Conservation (phyloP, 2,797 vertebrate species). For the Eidolon dupreanum region DNA sequence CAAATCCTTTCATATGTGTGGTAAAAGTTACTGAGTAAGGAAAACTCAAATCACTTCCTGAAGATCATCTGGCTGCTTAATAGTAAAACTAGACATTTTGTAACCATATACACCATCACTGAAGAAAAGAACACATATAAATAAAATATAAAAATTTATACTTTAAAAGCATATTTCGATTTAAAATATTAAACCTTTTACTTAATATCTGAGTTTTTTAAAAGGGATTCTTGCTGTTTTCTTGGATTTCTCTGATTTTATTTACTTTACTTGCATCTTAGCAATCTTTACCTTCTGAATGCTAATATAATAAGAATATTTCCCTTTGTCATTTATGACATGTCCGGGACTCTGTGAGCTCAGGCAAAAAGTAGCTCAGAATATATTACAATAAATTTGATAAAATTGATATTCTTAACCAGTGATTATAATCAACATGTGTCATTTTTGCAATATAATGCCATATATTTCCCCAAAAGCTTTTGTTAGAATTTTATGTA, state of each 20-base stretch:
- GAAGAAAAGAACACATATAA: not conserved
- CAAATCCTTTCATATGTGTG: not conserved
- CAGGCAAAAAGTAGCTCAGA: not conserved
- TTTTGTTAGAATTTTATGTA: not conserved
- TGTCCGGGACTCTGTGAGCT: not conserved
- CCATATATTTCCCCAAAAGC: not conserved
- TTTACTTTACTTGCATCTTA: not conserved
- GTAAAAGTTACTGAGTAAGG: not conserved
- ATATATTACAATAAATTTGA: not conserved
- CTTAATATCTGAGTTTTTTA: not conserved
- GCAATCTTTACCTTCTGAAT: not conserved
- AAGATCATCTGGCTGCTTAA: not conserved
- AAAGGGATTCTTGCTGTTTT: not conserved
- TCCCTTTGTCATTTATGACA: not conserved
- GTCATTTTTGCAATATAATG: not conserved
- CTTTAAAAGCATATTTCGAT: not conserved
- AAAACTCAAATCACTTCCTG: not conserved
- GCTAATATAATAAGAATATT: not conserved
- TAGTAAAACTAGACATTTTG: not conserved
- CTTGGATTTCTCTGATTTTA: not conserved
- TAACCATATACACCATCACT: fast-evolving
- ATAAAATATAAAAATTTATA: not conserved
- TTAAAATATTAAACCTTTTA: not conserved
- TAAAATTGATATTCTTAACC: not conserved
- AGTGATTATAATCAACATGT: not conserved